Conservation (phyloP, 2,113 vertebrate species). For the Trinectes maculatus region DNA sequence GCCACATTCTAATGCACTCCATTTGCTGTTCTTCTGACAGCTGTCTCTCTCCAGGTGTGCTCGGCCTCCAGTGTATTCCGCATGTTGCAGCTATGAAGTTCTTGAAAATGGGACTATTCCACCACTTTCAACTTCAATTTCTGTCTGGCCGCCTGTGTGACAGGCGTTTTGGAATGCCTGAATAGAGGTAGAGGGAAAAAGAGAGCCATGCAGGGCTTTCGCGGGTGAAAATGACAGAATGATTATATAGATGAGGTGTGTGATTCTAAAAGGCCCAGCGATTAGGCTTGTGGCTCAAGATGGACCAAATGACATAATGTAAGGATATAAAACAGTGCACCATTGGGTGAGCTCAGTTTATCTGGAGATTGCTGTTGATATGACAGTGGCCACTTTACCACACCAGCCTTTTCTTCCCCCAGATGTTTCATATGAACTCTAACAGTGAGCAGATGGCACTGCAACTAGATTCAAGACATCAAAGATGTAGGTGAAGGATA, state of each 20-base stretch:
- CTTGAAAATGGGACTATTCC: constrained; percentile 8
- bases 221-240: constrained; percentile 25
- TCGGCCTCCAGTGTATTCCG: constrained; percentile 23
- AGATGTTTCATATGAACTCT: neutral
- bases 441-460: constrained; percentile 6
- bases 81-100: neutral
- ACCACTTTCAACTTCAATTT: constrained; percentile 39
- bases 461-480: neutral
- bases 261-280: constrained; percentile 4
- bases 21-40: constrained; percentile 45
- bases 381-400: neutral
- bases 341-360: constrained; percentile 11
- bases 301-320: neutral
- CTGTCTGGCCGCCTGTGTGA: constrained; percentile 24
- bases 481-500: too few relatives aligned
- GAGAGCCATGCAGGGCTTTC: constrained; percentile 18
- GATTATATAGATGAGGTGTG: constrained; percentile 18
- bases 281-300: constrained; percentile 25
- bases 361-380: constrained; percentile 3
- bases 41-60: constrained; percentile 30
- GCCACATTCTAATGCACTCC: constrained; percentile 39
- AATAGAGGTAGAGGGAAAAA: too few relatives aligned
- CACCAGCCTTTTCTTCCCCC: neutral
- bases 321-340: neutral
- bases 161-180: constrained; percentile 34